Conservation (phyloP, 2,797 vertebrate species). For the Anabacerthia variegaticeps region DNA sequence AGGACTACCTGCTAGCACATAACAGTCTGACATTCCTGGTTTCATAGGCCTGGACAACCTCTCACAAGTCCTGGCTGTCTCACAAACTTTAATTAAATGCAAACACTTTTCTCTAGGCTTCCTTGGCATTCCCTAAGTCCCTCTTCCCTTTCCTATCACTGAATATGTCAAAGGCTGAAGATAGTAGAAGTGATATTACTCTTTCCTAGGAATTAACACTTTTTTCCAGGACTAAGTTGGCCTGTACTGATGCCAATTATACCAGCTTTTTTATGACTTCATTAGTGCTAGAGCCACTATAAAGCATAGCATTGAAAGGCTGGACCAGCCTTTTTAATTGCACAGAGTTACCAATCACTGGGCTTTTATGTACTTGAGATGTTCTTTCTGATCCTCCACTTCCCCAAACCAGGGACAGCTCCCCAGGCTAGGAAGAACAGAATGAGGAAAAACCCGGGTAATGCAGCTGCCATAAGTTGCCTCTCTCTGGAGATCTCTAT, state of each 20-base stretch:
- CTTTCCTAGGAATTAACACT: background rate
- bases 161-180: background rate
- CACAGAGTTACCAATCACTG: background rate
- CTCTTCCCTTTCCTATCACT: background rate
- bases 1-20: background rate
- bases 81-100: background rate
- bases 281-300: background rate
- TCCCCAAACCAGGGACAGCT: background rate
- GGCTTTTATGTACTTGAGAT: constrained; percentile 10
- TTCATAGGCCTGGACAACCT: background rate
- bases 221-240: background rate
- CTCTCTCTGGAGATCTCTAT: background rate
- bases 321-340: background rate
- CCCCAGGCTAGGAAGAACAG: background rate
- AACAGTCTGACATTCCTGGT: background rate
- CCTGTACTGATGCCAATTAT: background rate
- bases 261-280: constrained; percentile 26
- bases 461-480: background rate
- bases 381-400: background rate
- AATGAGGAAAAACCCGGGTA: background rate
- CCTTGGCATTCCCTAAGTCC: background rate
- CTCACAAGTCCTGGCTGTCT: background rate
- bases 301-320: background rate
- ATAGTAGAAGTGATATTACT: background rate
- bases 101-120: constrained; percentile 8